Base-by-base conservation (phyloP, 2,797 vertebrate species). In the Zalophus californianus region DNA sequence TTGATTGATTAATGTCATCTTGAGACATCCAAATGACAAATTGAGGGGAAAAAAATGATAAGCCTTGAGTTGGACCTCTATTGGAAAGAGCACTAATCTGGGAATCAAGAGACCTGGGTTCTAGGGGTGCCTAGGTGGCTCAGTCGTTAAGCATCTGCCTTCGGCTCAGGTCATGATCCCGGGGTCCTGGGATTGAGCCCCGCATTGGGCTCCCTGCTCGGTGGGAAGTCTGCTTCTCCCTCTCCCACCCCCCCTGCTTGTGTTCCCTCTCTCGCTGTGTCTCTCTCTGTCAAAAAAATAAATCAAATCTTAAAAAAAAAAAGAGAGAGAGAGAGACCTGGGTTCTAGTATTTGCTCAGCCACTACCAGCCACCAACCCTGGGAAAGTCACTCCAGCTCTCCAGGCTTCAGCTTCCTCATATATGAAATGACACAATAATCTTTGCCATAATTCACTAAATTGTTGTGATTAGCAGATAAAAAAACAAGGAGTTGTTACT, bases 1-100 rank as follows among this genome's bases (percentile, higher is more conserved):
- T 95, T 98, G 97, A 98, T 96, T 97, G 98, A 98, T 97, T 98
- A 98, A 98, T 97, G 96, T 94, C 58, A 95, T 97, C 90, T 94
- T 97, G 20, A 96, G 98, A 97, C 82, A 96, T 94, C 82, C 92
- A 97, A 98, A 98, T 95, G 97, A 96, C 87, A 97, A 98, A 96
- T 0, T 58, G 90, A 97, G 95, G 96, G 96, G 96, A 88, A 86
- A 98, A 97, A 97, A 98, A 94, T 77, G 70, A 97, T 73, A 97
- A 5, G 90, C 88, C 95, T 44, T 94, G 97, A 94, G 62, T 60
- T 83, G 79, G 95, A 94, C 77, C 88, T 97, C 87, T 58, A 7
- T 11, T 66, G 18, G 13, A 90, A 96, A 95, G 14, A 96, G 44
- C 16, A 54, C n/a, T 92, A 80, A 80, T 29, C 56, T 56, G 44